phyloP scores from a whole-genome alignment of 2,113 vertebrate genomes.

The Seriola quinqueradiata region DNA sequence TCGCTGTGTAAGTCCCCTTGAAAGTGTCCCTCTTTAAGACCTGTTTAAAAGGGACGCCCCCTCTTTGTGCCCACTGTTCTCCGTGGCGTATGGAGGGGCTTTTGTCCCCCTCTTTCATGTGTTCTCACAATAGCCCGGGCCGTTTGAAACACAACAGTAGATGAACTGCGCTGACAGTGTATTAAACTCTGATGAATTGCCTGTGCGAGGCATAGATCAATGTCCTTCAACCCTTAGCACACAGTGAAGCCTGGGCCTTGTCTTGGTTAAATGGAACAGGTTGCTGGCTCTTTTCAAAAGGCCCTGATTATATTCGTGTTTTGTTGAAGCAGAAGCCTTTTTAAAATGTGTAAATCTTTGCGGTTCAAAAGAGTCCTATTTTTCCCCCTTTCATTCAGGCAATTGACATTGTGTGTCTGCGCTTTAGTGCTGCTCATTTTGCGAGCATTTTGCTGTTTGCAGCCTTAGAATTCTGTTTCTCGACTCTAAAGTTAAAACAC shows the following conservation, averaged over 20 bases:
- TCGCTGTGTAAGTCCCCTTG: conserved; percentile 83
- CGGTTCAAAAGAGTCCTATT: conserved; percentile 68
- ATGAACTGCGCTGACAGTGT: conserved; percentile 89
- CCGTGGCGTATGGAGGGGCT: conserved; percentile 83
- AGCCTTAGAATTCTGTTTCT: conserved; percentile 9
- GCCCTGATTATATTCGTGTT: conserved; percentile 86
- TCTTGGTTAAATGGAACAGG: conserved; percentile 84
- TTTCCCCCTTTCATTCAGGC: conserved; percentile 65
- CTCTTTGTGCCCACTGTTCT: conserved; percentile 86
- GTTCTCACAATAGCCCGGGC: conserved; percentile 82
- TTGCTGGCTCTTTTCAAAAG: conserved; percentile 82
- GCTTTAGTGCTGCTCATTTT: conserved; percentile 70
- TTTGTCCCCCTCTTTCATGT: conserved; percentile 87
- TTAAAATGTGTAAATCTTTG: conserved; percentile 86
- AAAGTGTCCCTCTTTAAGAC: conserved; percentile 84
- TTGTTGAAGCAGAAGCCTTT: conserved; percentile 85
- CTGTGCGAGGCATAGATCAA: conserved; percentile 86
- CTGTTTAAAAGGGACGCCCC: conserved; percentile 88
- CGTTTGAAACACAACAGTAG: conserved; percentile 87
- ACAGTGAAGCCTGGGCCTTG: conserved; percentile 80
- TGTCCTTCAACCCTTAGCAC: conserved; percentile 85
- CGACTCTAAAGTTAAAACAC: conserved; percentile 38
- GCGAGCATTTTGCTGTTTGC: conserved; percentile 46
- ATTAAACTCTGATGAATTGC: conserved; percentile 89
- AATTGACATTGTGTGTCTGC: conserved; percentile 66